Conservation (phyloP, 2,888 invertebrate genomes). For the Caenorhabditis sinica region DNA sequence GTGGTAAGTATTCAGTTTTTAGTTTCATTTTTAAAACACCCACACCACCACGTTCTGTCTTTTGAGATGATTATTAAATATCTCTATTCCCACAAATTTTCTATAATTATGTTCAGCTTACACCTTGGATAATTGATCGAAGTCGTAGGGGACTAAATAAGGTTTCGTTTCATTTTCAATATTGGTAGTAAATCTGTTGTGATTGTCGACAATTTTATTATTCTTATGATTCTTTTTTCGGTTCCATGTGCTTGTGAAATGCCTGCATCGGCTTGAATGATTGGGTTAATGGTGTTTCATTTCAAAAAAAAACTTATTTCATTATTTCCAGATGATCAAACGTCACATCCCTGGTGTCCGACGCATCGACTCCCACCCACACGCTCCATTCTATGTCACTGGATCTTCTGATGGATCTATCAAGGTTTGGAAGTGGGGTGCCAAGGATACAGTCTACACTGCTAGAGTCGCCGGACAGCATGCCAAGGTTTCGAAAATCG, state of each 20-base stretch:
- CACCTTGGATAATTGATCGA: conserved; percentile 96
- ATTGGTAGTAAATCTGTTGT: conserved; percentile 29
- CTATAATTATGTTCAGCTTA: conserved; percentile 63
- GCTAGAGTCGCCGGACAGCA: conserved; percentile 95
- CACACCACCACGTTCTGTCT: conserved; percentile 1
- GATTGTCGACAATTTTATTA: conserved; percentile 14
- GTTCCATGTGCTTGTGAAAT: conserved; percentile 8
- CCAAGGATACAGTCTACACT: conserved; percentile 91
- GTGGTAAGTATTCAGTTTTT: conserved; percentile 68
- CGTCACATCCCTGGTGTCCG: conserved; percentile 96
- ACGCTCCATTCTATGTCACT: conserved; percentile 94
- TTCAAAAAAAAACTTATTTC: not conserved
- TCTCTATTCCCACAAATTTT: not conserved
- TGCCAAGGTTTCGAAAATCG: conserved; percentile 84
- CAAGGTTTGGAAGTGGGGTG: conserved; percentile 98
- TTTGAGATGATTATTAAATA: not conserved
- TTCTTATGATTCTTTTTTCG: conserved; percentile 5
- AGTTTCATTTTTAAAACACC: not conserved
- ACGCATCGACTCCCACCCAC: conserved; percentile 96
- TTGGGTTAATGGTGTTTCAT: not conserved
- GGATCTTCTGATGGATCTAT: conserved; percentile 97
- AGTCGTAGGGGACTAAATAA: conserved; percentile 93
- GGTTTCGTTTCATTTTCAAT: conserved; percentile 44
- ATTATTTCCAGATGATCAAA: conserved; percentile 91
- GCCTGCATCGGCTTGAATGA: not conserved